A percentile compares a stretch with the other conserved stretches of the same genome.
Conservation (phyloP, 2,888 invertebrate genomes). For the Lasioglossum morio region DNA sequence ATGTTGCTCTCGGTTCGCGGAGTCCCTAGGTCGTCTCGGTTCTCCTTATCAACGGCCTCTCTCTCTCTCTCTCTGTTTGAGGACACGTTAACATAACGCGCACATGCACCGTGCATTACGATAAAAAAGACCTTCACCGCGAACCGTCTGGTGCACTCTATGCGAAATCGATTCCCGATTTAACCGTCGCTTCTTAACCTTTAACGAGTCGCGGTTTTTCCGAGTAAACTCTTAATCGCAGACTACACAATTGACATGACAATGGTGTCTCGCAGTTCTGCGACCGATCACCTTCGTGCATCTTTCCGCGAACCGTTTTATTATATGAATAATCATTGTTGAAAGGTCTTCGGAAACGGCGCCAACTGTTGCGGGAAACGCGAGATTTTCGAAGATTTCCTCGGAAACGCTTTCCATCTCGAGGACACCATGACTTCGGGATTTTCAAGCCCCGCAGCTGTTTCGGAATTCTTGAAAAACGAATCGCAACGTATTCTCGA, state of each 20-base stretch:
- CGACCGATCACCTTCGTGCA: not conserved
- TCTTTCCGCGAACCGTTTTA: not conserved
- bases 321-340: not conserved
- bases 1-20: not conserved
- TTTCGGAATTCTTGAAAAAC: not conserved
- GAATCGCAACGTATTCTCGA: not conserved
- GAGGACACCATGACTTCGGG: not conserved
- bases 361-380: not conserved
- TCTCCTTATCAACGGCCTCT: not conserved
- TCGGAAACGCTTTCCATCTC: not conserved
- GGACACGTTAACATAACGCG: not conserved
- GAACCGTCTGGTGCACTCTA: no score
- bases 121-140: not conserved
- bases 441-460: not conserved
- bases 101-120: not conserved
- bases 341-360: not conserved
- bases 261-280: conserved; percentile 1
- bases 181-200: not conserved
- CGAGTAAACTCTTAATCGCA: not conserved
- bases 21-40: not conserved
- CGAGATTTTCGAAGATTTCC: conserved; percentile 1
- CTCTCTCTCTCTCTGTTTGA: no score
- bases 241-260: not conserved
- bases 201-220: conserved; percentile 3
- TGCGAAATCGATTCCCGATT: not conserved